Conservation (phyloP, 2,113 vertebrate species). For the Tetrax tetrax region DNA sequence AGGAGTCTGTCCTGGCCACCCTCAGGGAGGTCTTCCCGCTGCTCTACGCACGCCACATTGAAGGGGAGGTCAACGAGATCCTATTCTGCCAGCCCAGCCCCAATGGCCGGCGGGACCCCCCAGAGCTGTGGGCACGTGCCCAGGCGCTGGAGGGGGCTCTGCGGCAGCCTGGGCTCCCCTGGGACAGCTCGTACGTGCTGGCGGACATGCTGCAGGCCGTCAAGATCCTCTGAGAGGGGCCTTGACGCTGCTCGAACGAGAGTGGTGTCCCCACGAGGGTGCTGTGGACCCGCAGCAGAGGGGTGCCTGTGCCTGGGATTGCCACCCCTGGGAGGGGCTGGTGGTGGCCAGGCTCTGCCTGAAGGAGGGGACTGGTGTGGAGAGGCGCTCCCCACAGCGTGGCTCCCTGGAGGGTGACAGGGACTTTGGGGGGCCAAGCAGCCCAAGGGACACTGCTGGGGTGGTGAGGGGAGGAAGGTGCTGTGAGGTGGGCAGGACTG, state of each 20-base stretch:
- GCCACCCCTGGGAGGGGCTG: accelerated
- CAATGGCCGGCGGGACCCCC: background rate
- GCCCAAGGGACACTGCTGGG: background rate
- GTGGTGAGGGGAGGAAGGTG: background rate
- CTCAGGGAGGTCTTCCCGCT: constrained; percentile 81
- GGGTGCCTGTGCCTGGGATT: background rate
- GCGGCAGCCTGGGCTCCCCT: constrained; percentile 55
- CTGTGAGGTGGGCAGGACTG: background rate
- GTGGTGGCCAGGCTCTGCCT: background rate
- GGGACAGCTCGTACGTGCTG: constrained; percentile 79
- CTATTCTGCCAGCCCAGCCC: constrained; percentile 77
- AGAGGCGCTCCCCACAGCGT: accelerated
- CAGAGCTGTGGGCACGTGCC: constrained; percentile 74
- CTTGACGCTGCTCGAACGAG: accelerated
- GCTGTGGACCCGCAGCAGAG: accelerated
- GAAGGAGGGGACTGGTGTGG: background rate
- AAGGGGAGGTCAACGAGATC: constrained; percentile 92
- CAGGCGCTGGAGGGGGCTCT: constrained; percentile 80
- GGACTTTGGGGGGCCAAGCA: accelerated
- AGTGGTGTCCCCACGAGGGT: accelerated
- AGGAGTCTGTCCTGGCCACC: constrained; percentile 79
- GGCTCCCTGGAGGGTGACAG: background rate
- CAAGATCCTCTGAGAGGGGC: constrained; percentile 76
- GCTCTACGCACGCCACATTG: constrained; percentile 81
- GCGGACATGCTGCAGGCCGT: constrained; percentile 84